A percentile compares a stretch with the other conserved stretches of the same genome.
These are phyloP conservation scores for Leptocoma aspasia DNA, from an alignment of 2,113 vertebrate genomes.

Conservation along the genomic window DNA sequence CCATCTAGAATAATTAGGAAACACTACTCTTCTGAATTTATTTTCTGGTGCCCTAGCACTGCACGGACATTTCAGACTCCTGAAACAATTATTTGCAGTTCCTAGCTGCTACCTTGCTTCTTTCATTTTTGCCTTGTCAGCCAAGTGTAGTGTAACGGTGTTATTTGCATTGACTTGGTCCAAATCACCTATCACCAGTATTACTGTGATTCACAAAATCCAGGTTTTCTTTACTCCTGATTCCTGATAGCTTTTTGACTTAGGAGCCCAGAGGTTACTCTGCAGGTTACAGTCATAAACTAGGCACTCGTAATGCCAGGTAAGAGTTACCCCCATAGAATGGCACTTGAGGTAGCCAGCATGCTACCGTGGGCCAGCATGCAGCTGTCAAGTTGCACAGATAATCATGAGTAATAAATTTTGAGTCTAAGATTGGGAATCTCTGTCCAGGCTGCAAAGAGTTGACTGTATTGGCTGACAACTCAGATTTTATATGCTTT, in stretches of 20 bases:
- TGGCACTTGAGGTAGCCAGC: background rate
- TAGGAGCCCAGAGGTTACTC: background rate
- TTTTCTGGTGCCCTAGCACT: background rate
- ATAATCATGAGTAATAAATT: background rate
- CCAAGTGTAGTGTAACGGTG: accelerated
- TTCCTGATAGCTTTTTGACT: background rate
- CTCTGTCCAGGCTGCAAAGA: background rate
- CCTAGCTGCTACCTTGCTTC: background rate
- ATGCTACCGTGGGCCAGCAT: background rate
- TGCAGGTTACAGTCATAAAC: background rate
- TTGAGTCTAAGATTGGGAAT: background rate
- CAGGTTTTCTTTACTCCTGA: background rate
- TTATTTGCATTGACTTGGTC: background rate
- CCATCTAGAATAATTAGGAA: background rate
- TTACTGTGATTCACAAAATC: background rate
- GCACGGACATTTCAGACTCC: background rate
- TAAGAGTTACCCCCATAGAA: background rate
- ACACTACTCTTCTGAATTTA: background rate
- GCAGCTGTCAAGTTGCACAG: background rate
- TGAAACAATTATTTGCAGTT: background rate
- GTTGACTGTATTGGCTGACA: background rate
- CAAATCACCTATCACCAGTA: background rate
- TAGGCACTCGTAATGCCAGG: background rate
- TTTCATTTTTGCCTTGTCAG: background rate
- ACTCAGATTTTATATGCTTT: background rate